Evolutionary conservation across 2,888 invertebrate species (phyloP).

Genomic region (Metallyticus violacea): DNA sequence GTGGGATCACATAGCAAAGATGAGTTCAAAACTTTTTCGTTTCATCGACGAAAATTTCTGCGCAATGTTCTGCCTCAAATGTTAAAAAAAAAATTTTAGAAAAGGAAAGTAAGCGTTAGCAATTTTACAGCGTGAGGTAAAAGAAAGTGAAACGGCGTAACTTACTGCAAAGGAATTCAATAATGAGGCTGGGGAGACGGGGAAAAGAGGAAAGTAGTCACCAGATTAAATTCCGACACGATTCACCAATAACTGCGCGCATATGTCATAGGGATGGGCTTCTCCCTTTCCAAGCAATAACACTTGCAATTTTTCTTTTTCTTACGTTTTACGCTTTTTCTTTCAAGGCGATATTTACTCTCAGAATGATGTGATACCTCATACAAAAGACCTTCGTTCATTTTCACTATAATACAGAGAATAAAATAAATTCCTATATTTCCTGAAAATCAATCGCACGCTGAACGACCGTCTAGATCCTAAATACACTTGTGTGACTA

Average conservation of each 20-base stretch:
- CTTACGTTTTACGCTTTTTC: background rate
- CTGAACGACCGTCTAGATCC: too few relatives aligned
- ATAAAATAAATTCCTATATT: too few relatives aligned
- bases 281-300: background rate
- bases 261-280: background rate
- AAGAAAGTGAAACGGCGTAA: background rate
- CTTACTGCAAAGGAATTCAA: background rate
- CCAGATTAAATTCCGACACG: background rate
- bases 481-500: too few relatives aligned
- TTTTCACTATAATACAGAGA: too few relatives aligned
- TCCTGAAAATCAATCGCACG: too few relatives aligned
- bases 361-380: background rate
- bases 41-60: too few relatives aligned
- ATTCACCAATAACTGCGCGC: background rate
- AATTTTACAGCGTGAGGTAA: background rate
- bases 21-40: too few relatives aligned
- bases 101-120: background rate
- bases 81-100: too few relatives aligned
- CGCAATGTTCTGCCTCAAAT: too few relatives aligned
- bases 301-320: background rate
- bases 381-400: background rate
- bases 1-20: too few relatives aligned
- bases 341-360: background rate
- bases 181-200: background rate
- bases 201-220: background rate